Evolutionary conservation across 2,113 vertebrate genomes (phyloP).

Genomic region (Marmota monax): DNA sequence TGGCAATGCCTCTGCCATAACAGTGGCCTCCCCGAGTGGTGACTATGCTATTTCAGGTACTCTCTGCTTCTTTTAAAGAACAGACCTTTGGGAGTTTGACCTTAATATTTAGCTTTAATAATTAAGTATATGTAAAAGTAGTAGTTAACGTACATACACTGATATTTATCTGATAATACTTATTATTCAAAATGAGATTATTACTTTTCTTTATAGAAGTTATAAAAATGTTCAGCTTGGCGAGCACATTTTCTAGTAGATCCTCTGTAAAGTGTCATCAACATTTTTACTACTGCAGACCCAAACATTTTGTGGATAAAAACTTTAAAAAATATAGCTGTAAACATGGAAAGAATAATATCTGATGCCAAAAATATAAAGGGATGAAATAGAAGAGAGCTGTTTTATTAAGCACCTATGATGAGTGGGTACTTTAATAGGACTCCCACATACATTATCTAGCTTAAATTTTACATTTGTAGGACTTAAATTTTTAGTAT

Average conservation of each 20-base stretch:
- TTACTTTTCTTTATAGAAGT: neutral
- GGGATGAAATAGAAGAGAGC: neutral
- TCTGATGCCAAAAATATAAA: neutral
- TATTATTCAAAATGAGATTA: neutral
- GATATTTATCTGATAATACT: neutral
- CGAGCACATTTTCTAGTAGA: neutral
- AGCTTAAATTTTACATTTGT: neutral
- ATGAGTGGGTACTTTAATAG: neutral
- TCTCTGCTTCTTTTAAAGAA: neutral
- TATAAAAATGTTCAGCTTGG: neutral
- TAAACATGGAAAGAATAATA: neutral
- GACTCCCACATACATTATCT: neutral
- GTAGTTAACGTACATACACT: neutral
- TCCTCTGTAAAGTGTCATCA: conserved; percentile 8
- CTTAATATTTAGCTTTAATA: neutral
- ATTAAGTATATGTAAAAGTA: neutral
- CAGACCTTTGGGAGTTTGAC: neutral
- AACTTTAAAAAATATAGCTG: neutral
- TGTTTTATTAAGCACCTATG: neutral
- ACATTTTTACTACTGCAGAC: neutral
- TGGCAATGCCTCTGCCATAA: conserved; percentile 97
- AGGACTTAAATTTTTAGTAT: neutral
- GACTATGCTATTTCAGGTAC: conserved; percentile 97
- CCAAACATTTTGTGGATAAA: neutral
- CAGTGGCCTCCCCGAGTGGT: conserved; percentile 95